Evolutionary conservation across 1,140 invertebrate species (phyloP).

Genomic region (Apis florea): DNA sequence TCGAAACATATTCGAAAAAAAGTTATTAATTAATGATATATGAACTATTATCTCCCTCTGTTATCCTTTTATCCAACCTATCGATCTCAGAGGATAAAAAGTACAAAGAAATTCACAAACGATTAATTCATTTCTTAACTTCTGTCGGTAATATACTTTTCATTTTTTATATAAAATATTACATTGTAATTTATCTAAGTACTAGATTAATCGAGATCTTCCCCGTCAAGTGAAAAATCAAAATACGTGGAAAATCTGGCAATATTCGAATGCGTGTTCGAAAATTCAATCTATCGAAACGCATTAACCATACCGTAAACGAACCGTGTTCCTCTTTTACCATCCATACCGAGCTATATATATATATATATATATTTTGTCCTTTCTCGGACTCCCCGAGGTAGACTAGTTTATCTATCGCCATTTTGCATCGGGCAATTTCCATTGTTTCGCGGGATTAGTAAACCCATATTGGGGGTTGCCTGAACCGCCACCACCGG

Average conservation of each 20-base stretch:
- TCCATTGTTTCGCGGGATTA: conserved; percentile 77
- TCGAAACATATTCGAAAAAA: too few species aligned
- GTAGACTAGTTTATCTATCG: conserved; percentile 63
- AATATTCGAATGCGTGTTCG: background rate
- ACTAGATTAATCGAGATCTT: too few species aligned
- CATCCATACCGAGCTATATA: background rate
- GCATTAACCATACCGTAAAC: background rate
- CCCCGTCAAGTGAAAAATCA: too few species aligned
- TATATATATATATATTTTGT: background rate
- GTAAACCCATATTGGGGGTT: conserved; percentile 73
- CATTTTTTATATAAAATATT: too few species aligned
- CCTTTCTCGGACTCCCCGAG: conserved; percentile 24
- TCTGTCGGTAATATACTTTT: too few species aligned
- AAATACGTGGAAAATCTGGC: background rate
- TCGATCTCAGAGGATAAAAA: too few species aligned
- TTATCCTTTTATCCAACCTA: too few species aligned
- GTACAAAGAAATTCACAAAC: too few species aligned
- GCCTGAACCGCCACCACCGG: conserved; percentile 71
- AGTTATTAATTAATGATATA: too few species aligned
- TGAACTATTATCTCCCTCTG: too few species aligned
- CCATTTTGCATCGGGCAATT: conserved; percentile 72
- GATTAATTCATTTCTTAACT: too few species aligned
- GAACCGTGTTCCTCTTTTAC: background rate
- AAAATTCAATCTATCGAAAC: background rate
- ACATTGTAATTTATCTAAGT: too few species aligned